Evolutionary conservation across 2,113 vertebrate genomes (phyloP), one percentile per base, ranked within the genome.

Genomic region (Microcebus jonahi): DNA sequence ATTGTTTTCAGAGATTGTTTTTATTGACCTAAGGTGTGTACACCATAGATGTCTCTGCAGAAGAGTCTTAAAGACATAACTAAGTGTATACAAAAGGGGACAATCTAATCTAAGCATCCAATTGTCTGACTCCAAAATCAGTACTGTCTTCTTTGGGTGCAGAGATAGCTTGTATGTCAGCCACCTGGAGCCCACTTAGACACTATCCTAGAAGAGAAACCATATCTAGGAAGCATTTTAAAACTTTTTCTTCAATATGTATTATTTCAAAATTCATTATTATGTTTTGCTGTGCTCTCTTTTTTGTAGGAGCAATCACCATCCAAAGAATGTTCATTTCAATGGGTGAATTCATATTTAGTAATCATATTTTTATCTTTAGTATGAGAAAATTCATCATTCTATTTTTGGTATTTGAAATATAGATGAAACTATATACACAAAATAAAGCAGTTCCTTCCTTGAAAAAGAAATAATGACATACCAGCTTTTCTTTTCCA

Each of bases 391-490:
- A 92, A 5, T 25, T 76, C 83, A 61, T 63, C n/a, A 79, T 31
- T 75, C 17, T 82, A n/a, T 75, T 61, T 96, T 95, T 80, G 34
- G 25, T 39, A 83, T 73, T 85, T 81, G 29, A 65, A 73, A 79
- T 79, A 48, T 34, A 87, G 27, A 70, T 68, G 18, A 93, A 94
- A 61, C 17, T 75, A 17, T 36, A 50, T n/a, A 53, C 0, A 29
- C 61, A 36, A 95, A 88, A 79, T 86, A 42, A 95, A 95, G 67
- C 65, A 83, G 48, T 31, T 75, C 42, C 13, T 92, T 50, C 34
- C 31, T 94, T 90, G 21, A 87, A 57, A 96, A 90, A 82, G 9
- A 70, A 81, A 59, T n/a, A 76, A 23, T 42, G 36, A 14, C 6
- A 36, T 55, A 20, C 0, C 1, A 7, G 5, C 17, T 63, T 63